Base-by-base conservation (phyloP, 2,113 vertebrate species). In the Platichthys flesus region DNA sequence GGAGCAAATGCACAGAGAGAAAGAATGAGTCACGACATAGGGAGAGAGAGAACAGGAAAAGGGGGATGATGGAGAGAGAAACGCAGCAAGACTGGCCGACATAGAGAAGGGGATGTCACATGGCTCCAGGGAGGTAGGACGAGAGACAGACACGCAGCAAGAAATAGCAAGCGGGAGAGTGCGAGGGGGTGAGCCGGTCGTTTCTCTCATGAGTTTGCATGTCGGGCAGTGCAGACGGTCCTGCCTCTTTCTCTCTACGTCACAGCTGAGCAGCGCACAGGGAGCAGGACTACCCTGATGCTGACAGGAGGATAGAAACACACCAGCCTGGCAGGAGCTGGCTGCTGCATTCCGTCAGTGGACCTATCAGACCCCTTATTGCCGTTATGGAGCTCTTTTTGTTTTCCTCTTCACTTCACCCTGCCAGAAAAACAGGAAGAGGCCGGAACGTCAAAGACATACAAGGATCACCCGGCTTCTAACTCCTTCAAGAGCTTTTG, bases 161-260 rank as follows among this genome's bases (percentile, higher is more conserved):
- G 68, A 84, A 80, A 78, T 57, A 78, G 74, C 49, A 24, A 56
- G 60, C 51, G 76, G 55, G 66, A 45, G 69, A 20, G 71, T 13
- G 68, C 10, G 52, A 76, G 64, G 76, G 24, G 4, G 72, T 55
- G 66, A 84, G 75, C 70, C 58, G 56, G 89, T 79, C 59, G 16
- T 83, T 79, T 78, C 75, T 80, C 77, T 79, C 45, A 35, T 68
- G 89, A 83, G 83, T 84, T 75, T 74, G 81, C 67, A 76, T 71
- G 74, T 86, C n/a, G 79, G 73, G 35, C 78, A 26, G 81, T 3
- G 75, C 82, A 90, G 86, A 82, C 84, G 62, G 83, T 35, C 82
- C 74, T 80, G 72, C 85, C 86, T 88, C 84, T 72, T 80, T 74
- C 61, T 55, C 18, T 79, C 86, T 86, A 86, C 90, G 87, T 93